Percentiles rank a stretch among this genome's conserved stretches.
Conservation (phyloP, 2,888 invertebrate genomes). For the Hyposoter dolosus region DNA sequence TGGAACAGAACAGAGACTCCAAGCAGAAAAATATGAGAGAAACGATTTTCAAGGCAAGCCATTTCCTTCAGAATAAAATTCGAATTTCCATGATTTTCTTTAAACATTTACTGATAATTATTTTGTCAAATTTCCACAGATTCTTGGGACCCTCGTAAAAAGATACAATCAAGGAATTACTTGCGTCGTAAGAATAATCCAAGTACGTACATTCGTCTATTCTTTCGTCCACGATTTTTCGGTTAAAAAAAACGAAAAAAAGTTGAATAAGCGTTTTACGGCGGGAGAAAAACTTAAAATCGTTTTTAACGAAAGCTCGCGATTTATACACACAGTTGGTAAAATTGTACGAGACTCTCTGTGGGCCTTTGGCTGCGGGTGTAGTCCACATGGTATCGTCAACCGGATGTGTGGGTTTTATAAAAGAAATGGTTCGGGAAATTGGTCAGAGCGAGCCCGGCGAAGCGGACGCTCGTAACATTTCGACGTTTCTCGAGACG, state of each 20-base stretch:
- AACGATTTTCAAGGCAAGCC: slow-evolving; percentile 86
- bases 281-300: too few species aligned
- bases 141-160: slow-evolving; percentile 92
- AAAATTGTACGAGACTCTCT: slow-evolving; percentile 91
- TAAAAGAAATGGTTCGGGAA: slow-evolving; percentile 91
- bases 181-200: slow-evolving; percentile 90
- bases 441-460: slow-evolving; percentile 89
- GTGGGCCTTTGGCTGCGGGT: slow-evolving; percentile 89
- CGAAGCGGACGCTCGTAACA: slow-evolving; percentile 85
- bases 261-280: too few species aligned
- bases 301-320: too few species aligned
- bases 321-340: slow-evolving; percentile 88
- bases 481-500: slow-evolving; percentile 79
- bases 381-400: slow-evolving; percentile 89
- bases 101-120: neutral
- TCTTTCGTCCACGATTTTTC: neutral
- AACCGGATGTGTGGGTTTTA: slow-evolving; percentile 89
- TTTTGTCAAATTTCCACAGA: slow-evolving; percentile 86
- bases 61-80: neutral
- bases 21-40: slow-evolving; percentile 88
- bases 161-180: slow-evolving; percentile 93
- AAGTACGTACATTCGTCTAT: slow-evolving; percentile 80
- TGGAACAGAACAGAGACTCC: slow-evolving; percentile 88
- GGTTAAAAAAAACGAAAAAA: too few species aligned
- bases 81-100: neutral